Evolutionary conservation across 2,888 invertebrate genomes (phyloP).

Genomic region (Microctonus brassicae): DNA sequence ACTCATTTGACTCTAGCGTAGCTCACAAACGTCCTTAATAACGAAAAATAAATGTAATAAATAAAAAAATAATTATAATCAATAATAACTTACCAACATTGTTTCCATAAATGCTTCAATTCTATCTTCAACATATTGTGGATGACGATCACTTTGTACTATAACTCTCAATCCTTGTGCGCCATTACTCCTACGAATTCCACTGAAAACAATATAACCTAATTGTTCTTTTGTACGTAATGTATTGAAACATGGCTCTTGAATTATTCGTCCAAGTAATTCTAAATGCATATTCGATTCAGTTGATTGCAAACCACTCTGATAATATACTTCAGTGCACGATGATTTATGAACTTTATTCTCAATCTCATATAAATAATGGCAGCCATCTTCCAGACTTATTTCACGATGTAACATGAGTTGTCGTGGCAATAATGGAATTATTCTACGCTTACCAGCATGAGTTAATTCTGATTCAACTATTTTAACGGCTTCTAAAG

Average conservation of each 20-base stretch:
- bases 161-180: slow-evolving; percentile 86
- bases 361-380: slow-evolving; percentile 81
- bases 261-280: slow-evolving; percentile 87
- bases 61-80: slow-evolving; percentile 71
- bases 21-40: too few relatives aligned
- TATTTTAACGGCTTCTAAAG: slow-evolving; percentile 78
- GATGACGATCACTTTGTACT: slow-evolving; percentile 86
- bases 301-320: slow-evolving; percentile 84
- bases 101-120: slow-evolving; percentile 89
- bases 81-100: slow-evolving; percentile 76
- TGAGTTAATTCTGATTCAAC: slow-evolving; percentile 76
- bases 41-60: too few relatives aligned
- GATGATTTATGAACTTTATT: slow-evolving; percentile 93
- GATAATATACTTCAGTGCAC: slow-evolving; percentile 88
- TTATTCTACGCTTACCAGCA: slow-evolving; percentile 47
- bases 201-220: slow-evolving; percentile 95
- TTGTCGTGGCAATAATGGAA: slow-evolving; percentile 86
- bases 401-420: slow-evolving; percentile 85
- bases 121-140: slow-evolving; percentile 85
- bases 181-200: slow-evolving; percentile 84
- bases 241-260: slow-evolving; percentile 92
- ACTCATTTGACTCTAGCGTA: too few relatives aligned
- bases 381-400: slow-evolving; percentile 86
- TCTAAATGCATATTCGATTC: slow-evolving; percentile 85
- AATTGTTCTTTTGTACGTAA: slow-evolving; percentile 93